These are phyloP conservation scores for Schrankia costaestrigalis DNA, from an alignment of 2,888 invertebrate genomes.

Conservation along the genomic window DNA sequence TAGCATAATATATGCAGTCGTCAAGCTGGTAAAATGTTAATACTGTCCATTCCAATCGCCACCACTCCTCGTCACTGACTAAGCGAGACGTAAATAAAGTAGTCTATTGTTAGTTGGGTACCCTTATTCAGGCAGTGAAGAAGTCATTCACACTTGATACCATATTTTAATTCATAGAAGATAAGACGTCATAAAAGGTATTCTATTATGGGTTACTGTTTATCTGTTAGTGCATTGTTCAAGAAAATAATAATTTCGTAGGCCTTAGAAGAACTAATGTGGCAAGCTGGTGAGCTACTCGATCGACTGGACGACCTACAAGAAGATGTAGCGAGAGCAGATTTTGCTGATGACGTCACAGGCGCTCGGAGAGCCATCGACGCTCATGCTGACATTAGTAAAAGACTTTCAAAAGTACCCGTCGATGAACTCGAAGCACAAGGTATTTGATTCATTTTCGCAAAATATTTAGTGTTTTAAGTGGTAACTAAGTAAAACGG, in stretches of 20 bases:
- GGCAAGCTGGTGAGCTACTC: slow-evolving; percentile 96
- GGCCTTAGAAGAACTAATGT: slow-evolving; percentile 96
- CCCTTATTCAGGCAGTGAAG: slow-evolving; percentile 25
- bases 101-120: slow-evolving; percentile 28
- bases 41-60: slow-evolving; percentile 20
- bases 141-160: slow-evolving; percentile 8
- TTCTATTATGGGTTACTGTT: neutral
- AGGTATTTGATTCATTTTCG: too few relatives aligned
- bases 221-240: neutral
- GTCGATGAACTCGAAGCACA: slow-evolving; percentile 96
- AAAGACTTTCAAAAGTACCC: slow-evolving; percentile 95
- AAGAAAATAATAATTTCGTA: slow-evolving; percentile 24
- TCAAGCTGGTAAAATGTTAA: slow-evolving; percentile 13
- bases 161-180: neutral
- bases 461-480: too few relatives aligned
- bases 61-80: slow-evolving; percentile 23
- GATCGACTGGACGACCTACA: slow-evolving; percentile 96
- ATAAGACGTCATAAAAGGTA: neutral
- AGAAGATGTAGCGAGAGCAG: slow-evolving; percentile 94
- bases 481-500: too few relatives aligned
- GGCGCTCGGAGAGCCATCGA: slow-evolving; percentile 96
- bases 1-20: slow-evolving; percentile 8
- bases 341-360: slow-evolving; percentile 96
- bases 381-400: slow-evolving; percentile 95
- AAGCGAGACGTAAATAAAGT: slow-evolving; percentile 22